Base-by-base conservation (phyloP, 1,140 invertebrate species). In the Oscheius sp. region DNA sequence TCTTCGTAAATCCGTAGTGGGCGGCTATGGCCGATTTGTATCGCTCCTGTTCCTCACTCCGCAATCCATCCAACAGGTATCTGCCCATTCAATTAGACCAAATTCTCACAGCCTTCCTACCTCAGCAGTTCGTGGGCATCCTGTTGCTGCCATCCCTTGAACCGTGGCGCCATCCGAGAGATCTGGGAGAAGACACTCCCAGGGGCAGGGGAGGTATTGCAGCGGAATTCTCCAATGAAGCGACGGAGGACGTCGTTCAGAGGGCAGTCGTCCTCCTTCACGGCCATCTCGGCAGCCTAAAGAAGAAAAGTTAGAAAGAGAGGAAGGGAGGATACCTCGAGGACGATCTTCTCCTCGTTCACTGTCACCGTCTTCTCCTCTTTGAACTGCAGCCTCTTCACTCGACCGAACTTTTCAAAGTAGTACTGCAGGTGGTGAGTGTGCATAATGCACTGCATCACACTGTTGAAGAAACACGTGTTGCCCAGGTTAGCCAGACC, bases 381-480 rank as follows among this genome's bases (percentile, higher is more conserved):
- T 10, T 20, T 23, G 66, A 29, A 59, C 3, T 26, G 10, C 23
- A 59, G 52, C 29, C 15, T 3, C 3, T 10, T 15, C 4, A 68
- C 66, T 10, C 66, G 20, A 23, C 90, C 91, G 70, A 96, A 86
- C 85, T 91, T 92, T 84, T 84, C 46, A n/a, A 80, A 69, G 49
- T 75, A 79, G 15, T 26, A 45, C 7, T 64, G 49, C 13, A 84
- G 35, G 10, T 63, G 42, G 52, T 77, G 77, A 15, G 59, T 79
- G 62, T 75, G 62, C 72, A 81, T 28, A 15, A 84, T 61, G 55
- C 82, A 83, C 82, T 97, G 94, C 87, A 96, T 89, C 2, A 96
- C 92, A 45, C 93, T 91, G 88, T 97, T 97, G 80, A 95, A 95
- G 87, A 95, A 97, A 85, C 94, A 97, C 1, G 94, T 96, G 83